A percentile compares a stretch with the other conserved stretches of the same genome.
Conservation (phyloP, 2,888 invertebrate species). For the Noctua comes region DNA sequence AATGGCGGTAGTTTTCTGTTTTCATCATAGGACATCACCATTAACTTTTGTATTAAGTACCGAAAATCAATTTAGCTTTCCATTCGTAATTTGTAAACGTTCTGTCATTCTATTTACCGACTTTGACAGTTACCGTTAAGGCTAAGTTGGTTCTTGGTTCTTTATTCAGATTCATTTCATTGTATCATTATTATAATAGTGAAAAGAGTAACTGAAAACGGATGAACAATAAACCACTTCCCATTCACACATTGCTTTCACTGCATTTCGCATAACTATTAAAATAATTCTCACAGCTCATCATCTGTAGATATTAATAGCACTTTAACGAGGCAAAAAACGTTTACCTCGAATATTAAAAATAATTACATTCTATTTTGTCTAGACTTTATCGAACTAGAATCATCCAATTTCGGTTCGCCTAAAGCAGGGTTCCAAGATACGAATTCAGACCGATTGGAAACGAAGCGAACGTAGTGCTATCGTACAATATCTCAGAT, state of each 20-base stretch:
- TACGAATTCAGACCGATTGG: constrained; percentile 62
- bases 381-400: constrained; percentile 65
- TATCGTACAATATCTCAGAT: constrained; percentile 70
- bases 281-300: constrained; percentile 31
- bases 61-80: constrained; percentile 72
- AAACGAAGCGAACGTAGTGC: constrained; percentile 64
- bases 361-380: constrained; percentile 47
- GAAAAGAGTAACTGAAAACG: constrained; percentile 39
- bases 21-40: constrained; percentile 73
- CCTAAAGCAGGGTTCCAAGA: constrained; percentile 54
- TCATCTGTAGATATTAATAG: constrained; percentile 30
- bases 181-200: constrained; percentile 34
- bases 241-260: constrained; percentile 63
- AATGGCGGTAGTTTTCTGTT: constrained; percentile 67
- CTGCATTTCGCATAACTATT: constrained; percentile 56
- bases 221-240: constrained; percentile 40
- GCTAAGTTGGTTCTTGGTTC: constrained; percentile 33
- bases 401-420: constrained; percentile 65
- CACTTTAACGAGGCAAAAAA: constrained; percentile 38
- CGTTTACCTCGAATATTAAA: constrained; percentile 27
- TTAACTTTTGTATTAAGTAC: constrained; percentile 64
- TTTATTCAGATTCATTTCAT: constrained; percentile 30
- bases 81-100: constrained; percentile 55
- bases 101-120: constrained; percentile 63
- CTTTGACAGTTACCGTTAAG: constrained; percentile 37